Percentiles rank a stretch among this genome's conserved stretches.
Evolutionary conservation across 2,797 vertebrate genomes (phyloP).

Genomic region (Pseudochromis fuscus): DNA sequence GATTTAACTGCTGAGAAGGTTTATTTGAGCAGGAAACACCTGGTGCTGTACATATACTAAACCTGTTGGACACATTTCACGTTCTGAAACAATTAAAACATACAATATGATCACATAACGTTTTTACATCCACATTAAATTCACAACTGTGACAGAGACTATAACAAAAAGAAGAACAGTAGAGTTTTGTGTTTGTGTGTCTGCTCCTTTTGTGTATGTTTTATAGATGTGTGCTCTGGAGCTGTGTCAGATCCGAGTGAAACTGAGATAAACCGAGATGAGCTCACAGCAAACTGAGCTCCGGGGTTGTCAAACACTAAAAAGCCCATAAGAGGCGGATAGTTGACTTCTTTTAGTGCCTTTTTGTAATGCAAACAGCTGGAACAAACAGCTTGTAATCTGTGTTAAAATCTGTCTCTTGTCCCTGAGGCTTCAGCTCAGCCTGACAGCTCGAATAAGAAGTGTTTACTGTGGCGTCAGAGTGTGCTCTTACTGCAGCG

Average conservation of each 20-base stretch:
- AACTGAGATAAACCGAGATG: constrained; percentile 6
- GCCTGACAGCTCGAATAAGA: constrained; percentile 28
- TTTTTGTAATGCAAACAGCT: constrained; percentile 50
- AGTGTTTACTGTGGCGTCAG: constrained; percentile 25
- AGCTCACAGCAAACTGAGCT: constrained; percentile 27
- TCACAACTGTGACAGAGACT: background rate
- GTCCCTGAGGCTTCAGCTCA: constrained; percentile 33
- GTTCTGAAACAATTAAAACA: background rate
- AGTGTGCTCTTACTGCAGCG: constrained; percentile 3
- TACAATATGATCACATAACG: background rate
- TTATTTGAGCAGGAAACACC: no score
- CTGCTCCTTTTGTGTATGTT: constrained; percentile 9
- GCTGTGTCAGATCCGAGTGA: constrained; percentile 16
- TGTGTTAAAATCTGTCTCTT: constrained; percentile 40
- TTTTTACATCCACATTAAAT: background rate
- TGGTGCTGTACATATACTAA: background rate
- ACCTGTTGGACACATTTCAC: background rate
- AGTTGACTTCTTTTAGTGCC: constrained; percentile 13
- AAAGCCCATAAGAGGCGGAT: constrained; percentile 26
- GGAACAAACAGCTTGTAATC: constrained; percentile 61
- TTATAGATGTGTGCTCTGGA: constrained; percentile 3
- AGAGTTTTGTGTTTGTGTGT: background rate
- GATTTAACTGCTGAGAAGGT: no score
- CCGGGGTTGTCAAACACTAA: constrained; percentile 15
- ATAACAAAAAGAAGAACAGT: background rate